A percentile compares a stretch with the other conserved stretches of the same genome.
Conservation (phyloP, 2,113 vertebrate species). For the Onychorhynchus coronatus region DNA sequence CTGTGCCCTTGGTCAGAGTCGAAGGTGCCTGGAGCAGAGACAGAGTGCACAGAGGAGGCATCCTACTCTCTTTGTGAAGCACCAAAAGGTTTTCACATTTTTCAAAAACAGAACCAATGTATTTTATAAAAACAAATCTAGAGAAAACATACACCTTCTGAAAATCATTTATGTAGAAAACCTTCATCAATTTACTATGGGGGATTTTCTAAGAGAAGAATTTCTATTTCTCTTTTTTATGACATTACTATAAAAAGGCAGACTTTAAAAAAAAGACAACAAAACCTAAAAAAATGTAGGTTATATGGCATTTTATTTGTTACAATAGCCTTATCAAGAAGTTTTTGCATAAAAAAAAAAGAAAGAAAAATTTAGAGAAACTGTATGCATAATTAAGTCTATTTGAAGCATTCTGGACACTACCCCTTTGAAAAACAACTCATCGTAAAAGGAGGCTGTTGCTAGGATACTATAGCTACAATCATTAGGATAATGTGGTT, state of each 20-base stretch:
- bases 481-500: not conserved
- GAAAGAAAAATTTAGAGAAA: not conserved
- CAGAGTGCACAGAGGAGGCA: not conserved
- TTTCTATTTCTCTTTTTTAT: not conserved
- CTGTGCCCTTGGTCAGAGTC: not conserved
- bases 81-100: not conserved
- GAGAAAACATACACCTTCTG: not conserved
- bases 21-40: not conserved
- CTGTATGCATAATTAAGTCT: not conserved
- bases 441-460: not conserved
- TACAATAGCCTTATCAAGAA: not conserved
- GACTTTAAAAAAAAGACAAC: rapidly evolving
- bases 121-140: not conserved
- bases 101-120: not conserved
- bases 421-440: not conserved
- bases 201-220: not conserved
- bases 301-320: not conserved
- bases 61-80: not conserved
- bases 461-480: conserved; percentile 10
- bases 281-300: rapidly evolving
- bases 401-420: not conserved
- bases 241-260: not conserved
- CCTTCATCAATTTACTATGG: not conserved
- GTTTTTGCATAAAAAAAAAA: not conserved
- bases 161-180: not conserved